Conservation (phyloP, 2,888 invertebrate genomes). For the Zaprionus obscuricornis region DNA sequence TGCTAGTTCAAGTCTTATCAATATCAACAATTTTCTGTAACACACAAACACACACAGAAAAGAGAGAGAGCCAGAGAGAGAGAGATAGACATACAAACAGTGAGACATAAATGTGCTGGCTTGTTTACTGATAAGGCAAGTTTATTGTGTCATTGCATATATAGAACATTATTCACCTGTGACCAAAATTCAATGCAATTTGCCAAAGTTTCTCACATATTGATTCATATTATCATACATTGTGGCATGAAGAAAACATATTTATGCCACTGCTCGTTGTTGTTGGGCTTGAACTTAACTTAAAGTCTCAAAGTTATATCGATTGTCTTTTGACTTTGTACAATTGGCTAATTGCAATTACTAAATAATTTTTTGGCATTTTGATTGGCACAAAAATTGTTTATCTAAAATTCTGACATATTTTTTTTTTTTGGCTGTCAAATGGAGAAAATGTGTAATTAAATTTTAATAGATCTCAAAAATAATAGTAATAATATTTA, state of each 20-base stretch:
- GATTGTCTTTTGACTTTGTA: too few relatives aligned
- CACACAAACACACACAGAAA: too few relatives aligned
- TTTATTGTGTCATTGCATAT: slow-evolving; percentile 23
- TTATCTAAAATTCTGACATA: slow-evolving; percentile 1
- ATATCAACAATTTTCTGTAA: slow-evolving; percentile 37
- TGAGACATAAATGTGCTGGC: slow-evolving; percentile 1
- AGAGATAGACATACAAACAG: not conserved
- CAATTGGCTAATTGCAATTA: too few relatives aligned
- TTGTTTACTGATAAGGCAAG: slow-evolving; percentile 37
- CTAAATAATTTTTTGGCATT: too few relatives aligned
- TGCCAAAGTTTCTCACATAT: slow-evolving; percentile 3
- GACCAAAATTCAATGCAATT: slow-evolving; percentile 31
- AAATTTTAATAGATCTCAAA: slow-evolving; percentile 38
- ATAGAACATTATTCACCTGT: slow-evolving; percentile 21
- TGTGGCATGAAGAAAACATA: too few relatives aligned
- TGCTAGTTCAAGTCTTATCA: slow-evolving; percentile 48
- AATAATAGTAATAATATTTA: too few relatives aligned
- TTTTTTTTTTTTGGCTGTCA: too few relatives aligned
- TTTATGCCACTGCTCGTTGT: not conserved
- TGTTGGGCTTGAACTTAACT: too few relatives aligned
- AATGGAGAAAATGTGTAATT: slow-evolving; percentile 44
- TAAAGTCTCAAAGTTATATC: too few relatives aligned
- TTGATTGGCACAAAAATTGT: slow-evolving; percentile 17
- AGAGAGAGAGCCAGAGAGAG: too few relatives aligned
- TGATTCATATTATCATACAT: too few relatives aligned